phyloP scores from a whole-genome alignment of 2,888 invertebrate genomes.

The Andrena fulva region DNA sequence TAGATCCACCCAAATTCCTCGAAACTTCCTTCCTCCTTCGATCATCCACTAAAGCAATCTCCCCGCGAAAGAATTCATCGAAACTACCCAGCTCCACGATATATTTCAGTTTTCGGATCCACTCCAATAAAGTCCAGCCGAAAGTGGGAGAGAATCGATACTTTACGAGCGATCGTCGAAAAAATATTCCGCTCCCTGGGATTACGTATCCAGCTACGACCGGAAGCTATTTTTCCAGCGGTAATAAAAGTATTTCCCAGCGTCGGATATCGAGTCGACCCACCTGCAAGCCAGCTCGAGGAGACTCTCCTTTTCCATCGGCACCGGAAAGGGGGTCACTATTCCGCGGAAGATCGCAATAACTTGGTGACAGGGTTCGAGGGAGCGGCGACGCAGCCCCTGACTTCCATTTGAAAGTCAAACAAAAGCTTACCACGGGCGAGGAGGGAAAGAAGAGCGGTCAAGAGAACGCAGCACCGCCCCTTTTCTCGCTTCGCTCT shows the following conservation, averaged over 20 bases:
- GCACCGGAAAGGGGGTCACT: conserved; percentile 29
- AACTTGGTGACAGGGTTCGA: conserved; percentile 43
- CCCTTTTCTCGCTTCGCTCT: conserved; percentile 39
- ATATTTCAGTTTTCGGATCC: conserved; percentile 3
- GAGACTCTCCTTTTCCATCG: background rate
- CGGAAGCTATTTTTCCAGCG: background rate
- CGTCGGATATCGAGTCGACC: conserved; percentile 1
- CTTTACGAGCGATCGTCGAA: conserved; percentile 10
- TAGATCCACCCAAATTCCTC: background rate
- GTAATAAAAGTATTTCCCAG: conserved; percentile 29
- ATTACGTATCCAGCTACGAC: conserved; percentile 7
- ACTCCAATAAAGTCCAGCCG: background rate
- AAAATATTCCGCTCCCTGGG: conserved; percentile 22
- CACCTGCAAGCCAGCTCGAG: background rate
- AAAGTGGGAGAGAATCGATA: conserved; percentile 14
- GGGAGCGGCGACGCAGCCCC: conserved; percentile 34
- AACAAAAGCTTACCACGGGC: conserved; percentile 63
- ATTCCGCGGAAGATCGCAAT: conserved; percentile 48
- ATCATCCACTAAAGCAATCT: background rate
- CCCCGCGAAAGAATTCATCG: conserved; percentile 11
- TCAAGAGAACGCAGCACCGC: conserved; percentile 50
- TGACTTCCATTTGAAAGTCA: conserved; percentile 72
- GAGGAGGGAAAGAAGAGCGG: conserved; percentile 40
- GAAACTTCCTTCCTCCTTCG: background rate
- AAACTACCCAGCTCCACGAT: background rate